A percentile compares a stretch with the other conserved stretches of the same genome.
Conservation (phyloP, 2,113 vertebrate species). For the Blennius ocellaris region DNA sequence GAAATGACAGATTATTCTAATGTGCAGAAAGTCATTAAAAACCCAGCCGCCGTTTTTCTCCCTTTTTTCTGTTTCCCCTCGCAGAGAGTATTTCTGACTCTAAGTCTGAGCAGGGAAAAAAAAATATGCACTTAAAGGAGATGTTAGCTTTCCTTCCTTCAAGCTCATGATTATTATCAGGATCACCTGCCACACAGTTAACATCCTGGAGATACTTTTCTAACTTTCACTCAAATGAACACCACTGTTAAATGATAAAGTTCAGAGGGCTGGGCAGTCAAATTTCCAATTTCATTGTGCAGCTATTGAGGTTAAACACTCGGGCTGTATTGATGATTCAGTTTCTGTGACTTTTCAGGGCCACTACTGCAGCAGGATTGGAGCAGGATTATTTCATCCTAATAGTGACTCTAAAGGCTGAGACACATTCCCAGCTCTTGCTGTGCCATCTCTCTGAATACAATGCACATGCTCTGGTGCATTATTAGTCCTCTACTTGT, state of each 20-base stretch:
- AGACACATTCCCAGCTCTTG: conserved; percentile 38
- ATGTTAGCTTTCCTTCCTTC: conserved; percentile 74
- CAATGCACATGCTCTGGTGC: conserved; percentile 22
- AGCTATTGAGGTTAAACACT: conserved; percentile 13
- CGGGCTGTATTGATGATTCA: conserved; percentile 25
- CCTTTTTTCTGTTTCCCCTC: conserved; percentile 61
- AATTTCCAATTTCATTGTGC: conserved; percentile 4
- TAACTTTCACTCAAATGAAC: conserved; percentile 55
- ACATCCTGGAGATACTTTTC: conserved; percentile 62
- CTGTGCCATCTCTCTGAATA: conserved; percentile 39
- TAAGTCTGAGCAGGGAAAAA: conserved; percentile 61
- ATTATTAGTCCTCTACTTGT: conserved; percentile 45
- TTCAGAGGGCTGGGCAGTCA: conserved; percentile 23
- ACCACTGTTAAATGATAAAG: conserved; percentile 30
- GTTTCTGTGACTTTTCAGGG: not conserved
- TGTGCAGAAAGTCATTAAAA: conserved; percentile 87
- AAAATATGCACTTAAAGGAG: conserved; percentile 78
- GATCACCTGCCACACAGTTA: conserved; percentile 73
- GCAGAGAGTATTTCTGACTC: conserved; percentile 76
- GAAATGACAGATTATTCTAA: conserved; percentile 88
- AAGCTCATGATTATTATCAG: conserved; percentile 79
- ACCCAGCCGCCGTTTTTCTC: conserved; percentile 76
- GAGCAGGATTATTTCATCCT: conserved; percentile 55
- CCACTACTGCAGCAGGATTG: conserved; percentile 28
- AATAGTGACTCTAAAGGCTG: conserved; percentile 36